A percentile compares a stretch with the other conserved stretches of the same genome.
Conservation (phyloP, 2,888 invertebrate species). For the Yponomeuta evonymella region DNA sequence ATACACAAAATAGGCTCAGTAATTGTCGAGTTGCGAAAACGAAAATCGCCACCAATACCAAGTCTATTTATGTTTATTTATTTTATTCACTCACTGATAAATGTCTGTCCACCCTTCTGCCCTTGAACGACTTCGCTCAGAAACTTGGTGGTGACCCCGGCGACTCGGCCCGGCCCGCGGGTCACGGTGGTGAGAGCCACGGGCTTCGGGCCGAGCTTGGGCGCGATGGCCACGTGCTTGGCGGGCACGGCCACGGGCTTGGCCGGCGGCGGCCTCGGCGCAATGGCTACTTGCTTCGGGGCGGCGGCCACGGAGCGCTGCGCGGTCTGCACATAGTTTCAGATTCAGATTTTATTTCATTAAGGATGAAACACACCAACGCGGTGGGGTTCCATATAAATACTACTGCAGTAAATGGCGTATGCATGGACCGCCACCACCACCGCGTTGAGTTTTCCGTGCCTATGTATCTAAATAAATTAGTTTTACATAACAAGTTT, state of each 20-base stretch:
- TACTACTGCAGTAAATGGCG: too few relatives aligned
- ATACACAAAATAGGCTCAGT: constrained; percentile 11
- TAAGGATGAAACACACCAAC: too few relatives aligned
- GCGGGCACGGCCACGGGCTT: constrained; percentile 35
- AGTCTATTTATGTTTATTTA: too few relatives aligned
- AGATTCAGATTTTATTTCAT: too few relatives aligned
- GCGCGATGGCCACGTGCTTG: constrained; percentile 50
- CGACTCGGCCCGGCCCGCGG: constrained; percentile 32
- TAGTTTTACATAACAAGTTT: too few relatives aligned
- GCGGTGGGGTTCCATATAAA: too few relatives aligned
- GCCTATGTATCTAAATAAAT: too few relatives aligned
- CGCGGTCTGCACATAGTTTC: neutral
- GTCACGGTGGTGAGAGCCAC: constrained; percentile 28
- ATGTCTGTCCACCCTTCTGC: constrained; percentile 39
- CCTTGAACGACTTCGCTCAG: constrained; percentile 37
- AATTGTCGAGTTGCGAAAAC: too few relatives aligned
- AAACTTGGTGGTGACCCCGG: constrained; percentile 42
- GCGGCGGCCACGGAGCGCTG: constrained; percentile 25
- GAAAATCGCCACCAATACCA: too few relatives aligned
- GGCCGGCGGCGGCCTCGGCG: constrained; percentile 59
- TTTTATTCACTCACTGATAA: constrained; percentile 40
- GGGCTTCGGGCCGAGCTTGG: constrained; percentile 23
- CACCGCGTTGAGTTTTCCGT: too few relatives aligned
- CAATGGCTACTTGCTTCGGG: constrained; percentile 67
- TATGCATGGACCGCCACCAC: too few relatives aligned